Percentiles rank a stretch among this genome's conserved stretches.
Conservation (phyloP, 2,888 invertebrate genomes). For the Drepanosiphum platanoidis region DNA sequence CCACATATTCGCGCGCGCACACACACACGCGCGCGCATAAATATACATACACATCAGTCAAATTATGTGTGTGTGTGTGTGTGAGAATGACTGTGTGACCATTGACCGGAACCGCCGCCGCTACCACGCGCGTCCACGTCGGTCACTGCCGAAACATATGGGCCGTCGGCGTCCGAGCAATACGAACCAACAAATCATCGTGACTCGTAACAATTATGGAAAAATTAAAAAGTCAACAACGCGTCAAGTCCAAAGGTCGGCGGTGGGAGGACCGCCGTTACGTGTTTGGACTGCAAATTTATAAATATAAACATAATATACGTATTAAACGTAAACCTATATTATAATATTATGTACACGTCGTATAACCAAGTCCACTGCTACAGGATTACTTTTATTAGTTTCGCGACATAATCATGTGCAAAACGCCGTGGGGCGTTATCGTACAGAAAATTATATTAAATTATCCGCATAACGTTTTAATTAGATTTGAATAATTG, state of each 20-base stretch:
- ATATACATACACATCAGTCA: neutral
- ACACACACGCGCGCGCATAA: neutral
- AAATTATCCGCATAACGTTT: no score
- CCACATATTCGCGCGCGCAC: slow-evolving; percentile 18
- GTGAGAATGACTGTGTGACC: neutral
- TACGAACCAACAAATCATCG: slow-evolving; percentile 55
- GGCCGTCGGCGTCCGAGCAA: slow-evolving; percentile 34
- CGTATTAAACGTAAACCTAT: neutral
- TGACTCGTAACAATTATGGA: slow-evolving; percentile 58
- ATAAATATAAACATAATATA: neutral
- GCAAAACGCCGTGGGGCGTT: neutral
- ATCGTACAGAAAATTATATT: no score
- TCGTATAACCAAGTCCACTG: neutral
- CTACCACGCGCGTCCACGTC: neutral
- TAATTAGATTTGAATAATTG: no score
- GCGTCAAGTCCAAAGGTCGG: slow-evolving; percentile 47
- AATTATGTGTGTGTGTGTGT: neutral
- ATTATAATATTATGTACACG: neutral
- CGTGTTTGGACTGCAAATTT: slow-evolving; percentile 37
- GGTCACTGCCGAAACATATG: slow-evolving; percentile 21
- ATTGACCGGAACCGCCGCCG: slow-evolving; percentile 41
- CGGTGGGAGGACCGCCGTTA: slow-evolving; percentile 28
- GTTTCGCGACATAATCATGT: neutral
- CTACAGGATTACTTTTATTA: neutral
- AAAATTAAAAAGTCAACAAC: slow-evolving; percentile 58